phyloP scores from a whole-genome alignment of 2,888 invertebrate genomes.

The Xylophagus ater region DNA sequence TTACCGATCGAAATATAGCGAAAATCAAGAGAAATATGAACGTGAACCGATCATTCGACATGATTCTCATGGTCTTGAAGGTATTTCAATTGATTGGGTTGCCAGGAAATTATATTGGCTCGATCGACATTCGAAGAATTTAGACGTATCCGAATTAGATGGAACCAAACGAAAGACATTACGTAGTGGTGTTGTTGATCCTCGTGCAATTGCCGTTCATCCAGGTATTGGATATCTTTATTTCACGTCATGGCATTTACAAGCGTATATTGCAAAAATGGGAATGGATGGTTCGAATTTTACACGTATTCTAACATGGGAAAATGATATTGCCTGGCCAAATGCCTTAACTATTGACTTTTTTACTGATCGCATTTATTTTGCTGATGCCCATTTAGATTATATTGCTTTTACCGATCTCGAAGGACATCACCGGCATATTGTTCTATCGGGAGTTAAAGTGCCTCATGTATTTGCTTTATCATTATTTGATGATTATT shows the following conservation, averaged over 20 bases:
- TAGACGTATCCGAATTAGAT: slow-evolving; percentile 90
- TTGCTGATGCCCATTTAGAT: slow-evolving; percentile 97
- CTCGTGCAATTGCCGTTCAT: slow-evolving; percentile 88
- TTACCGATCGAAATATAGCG: slow-evolving; percentile 57
- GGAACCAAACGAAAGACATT: slow-evolving; percentile 85
- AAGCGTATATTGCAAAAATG: slow-evolving; percentile 92
- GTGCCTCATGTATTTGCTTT: slow-evolving; percentile 96
- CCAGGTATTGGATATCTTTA: slow-evolving; percentile 89
- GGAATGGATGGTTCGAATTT: slow-evolving; percentile 95
- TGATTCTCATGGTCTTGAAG: slow-evolving; percentile 94
- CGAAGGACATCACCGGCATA: slow-evolving; percentile 78
- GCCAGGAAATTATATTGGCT: slow-evolving; percentile 94
- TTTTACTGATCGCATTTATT: slow-evolving; percentile 88
- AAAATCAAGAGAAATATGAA: slow-evolving; percentile 46
- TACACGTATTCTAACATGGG: slow-evolving; percentile 78
- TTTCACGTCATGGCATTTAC: slow-evolving; percentile 91
- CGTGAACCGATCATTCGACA: slow-evolving; percentile 81
- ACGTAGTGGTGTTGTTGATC: slow-evolving; percentile 80
- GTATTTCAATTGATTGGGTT: slow-evolving; percentile 94
- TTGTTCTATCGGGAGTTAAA: slow-evolving; percentile 62
- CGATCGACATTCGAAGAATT: slow-evolving; percentile 86
- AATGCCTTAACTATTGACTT: slow-evolving; percentile 95
- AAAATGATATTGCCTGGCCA: slow-evolving; percentile 95
- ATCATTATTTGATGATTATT: slow-evolving; percentile 82
- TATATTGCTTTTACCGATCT: slow-evolving; percentile 92